Evolutionary conservation across 2,113 vertebrate genomes (phyloP).

Genomic region (Telmatochromis sp.): DNA sequence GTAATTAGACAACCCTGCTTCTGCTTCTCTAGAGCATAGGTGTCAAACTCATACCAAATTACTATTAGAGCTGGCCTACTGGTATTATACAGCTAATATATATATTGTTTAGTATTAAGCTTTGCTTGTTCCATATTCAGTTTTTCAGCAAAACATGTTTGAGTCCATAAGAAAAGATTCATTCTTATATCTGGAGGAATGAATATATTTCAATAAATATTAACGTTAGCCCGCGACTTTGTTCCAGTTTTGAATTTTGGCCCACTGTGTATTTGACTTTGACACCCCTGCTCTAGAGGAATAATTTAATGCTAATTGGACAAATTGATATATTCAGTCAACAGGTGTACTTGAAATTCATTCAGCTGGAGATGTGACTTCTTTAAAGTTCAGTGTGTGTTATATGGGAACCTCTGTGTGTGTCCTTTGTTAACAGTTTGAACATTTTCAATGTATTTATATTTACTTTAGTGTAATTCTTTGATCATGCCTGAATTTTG

Average conservation of each 20-base stretch:
- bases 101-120: too few species aligned
- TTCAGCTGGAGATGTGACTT: neutral
- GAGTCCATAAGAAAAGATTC: too few species aligned
- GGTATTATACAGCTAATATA: too few species aligned
- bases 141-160: too few species aligned
- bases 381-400: neutral
- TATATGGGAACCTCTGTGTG: neutral
- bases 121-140: too few species aligned
- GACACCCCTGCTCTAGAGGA: neutral
- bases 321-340: neutral
- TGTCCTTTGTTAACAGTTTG: neutral
- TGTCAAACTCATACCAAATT: too few species aligned
- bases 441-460: neutral
- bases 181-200: too few species aligned
- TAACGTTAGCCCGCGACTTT: too few species aligned
- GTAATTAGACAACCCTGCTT: neutral
- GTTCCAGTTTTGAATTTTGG: too few species aligned
- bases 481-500: neutral
- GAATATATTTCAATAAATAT: too few species aligned
- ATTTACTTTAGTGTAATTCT: neutral
- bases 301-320: neutral
- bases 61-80: too few species aligned
- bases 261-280: too few species aligned
- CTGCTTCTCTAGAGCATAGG: neutral
- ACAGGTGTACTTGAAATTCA: neutral